Evolutionary conservation across 2,888 invertebrate species (phyloP).

Genomic region (Pristionchus exspectatus): DNA sequence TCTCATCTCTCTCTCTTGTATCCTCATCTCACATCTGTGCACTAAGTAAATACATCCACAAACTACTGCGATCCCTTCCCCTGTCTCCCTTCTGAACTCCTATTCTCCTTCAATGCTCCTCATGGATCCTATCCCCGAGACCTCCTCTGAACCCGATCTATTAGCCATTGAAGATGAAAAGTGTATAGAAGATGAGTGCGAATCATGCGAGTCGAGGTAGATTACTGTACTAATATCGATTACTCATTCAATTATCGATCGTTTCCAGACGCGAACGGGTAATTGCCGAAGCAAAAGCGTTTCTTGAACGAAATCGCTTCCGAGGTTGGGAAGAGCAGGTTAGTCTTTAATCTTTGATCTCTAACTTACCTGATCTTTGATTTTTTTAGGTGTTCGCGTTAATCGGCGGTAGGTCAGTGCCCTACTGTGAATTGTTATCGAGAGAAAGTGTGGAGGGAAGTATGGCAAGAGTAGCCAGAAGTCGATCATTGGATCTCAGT

Average conservation of each 20-base stretch:
- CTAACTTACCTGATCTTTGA: not conserved
- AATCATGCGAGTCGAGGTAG: conserved; percentile 33
- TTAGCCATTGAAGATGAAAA: conserved; percentile 29
- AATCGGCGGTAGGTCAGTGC: conserved; percentile 17
- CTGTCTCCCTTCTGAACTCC: conserved; percentile 53
- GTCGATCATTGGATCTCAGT: conserved; percentile 51
- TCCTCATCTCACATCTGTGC: conserved; percentile 38
- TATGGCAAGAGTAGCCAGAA: conserved; percentile 51
- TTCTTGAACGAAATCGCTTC: conserved; percentile 43
- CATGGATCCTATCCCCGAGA: conserved; percentile 44
- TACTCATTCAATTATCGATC: not conserved
- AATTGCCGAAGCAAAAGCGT: conserved; percentile 32
- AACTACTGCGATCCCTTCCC: not conserved
- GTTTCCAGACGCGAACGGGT: conserved; percentile 52
- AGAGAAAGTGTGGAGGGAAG: conserved; percentile 53
- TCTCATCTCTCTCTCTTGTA: conserved; percentile 10
- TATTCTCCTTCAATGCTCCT: conserved; percentile 17
- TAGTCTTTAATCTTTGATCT: not conserved
- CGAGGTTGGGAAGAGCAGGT: conserved; percentile 55
- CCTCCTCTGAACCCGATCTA: not conserved
- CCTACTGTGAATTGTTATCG: conserved; percentile 47
- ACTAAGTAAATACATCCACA: conserved; percentile 18
- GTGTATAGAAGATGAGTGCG: conserved; percentile 22
- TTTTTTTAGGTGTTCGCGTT: conserved; percentile 44
- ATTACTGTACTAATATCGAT: not conserved